Evolutionary conservation across 2,797 vertebrate genomes (phyloP).

Genomic region (Melanotaenia nigrans): DNA sequence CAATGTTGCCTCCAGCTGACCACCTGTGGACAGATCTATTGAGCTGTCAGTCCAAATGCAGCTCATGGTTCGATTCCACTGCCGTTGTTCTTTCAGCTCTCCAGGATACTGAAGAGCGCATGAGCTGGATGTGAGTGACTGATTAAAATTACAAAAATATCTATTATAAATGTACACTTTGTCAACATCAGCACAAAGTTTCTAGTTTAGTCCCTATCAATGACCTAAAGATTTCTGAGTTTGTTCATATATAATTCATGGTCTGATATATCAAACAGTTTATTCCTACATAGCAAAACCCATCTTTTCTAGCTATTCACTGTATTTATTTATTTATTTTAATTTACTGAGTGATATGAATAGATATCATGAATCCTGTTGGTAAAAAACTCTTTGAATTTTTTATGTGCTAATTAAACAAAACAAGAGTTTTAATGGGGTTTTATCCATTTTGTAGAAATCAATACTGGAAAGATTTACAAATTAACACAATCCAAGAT

Average conservation of each 20-base stretch:
- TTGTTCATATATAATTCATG: background rate
- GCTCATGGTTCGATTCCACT: constrained; percentile 20
- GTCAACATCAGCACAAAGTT: background rate
- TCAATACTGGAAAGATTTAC: background rate
- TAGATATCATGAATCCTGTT: background rate
- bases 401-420: background rate
- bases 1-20: constrained; percentile 19
- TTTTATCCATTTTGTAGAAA: background rate
- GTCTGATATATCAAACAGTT: background rate
- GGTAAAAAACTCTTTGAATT: background rate
- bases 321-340: no score
- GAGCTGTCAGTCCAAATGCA: constrained; percentile 52
- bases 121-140: constrained; percentile 8
- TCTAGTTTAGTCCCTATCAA: background rate
- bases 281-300: background rate
- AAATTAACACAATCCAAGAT: background rate
- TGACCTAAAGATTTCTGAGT: background rate
- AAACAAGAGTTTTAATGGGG: background rate
- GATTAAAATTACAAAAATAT: constrained; percentile 20
- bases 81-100: constrained; percentile 15
- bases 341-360: no score
- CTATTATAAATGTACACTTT: background rate
- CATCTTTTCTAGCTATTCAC: no score
- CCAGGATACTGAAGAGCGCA: constrained; percentile 5
- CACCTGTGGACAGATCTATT: constrained; percentile 40